Evolutionary conservation across 2,888 invertebrate genomes (phyloP), one percentile per base, ranked within the genome.

Genomic region (Kryphioiulus occultus): DNA sequence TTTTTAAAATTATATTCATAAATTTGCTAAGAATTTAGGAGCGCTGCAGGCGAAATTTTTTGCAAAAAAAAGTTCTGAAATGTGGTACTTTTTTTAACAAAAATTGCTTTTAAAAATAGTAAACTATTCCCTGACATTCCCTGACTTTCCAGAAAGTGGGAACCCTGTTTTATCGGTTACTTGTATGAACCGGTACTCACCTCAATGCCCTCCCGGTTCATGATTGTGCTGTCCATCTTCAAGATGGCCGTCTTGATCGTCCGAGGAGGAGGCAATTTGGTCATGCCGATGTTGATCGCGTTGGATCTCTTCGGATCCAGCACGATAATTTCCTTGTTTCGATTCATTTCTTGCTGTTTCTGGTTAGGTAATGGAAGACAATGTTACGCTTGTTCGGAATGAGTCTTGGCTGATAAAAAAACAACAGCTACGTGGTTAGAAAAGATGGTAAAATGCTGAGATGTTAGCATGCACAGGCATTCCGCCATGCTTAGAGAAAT

Each of bases 261-360:
- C 89, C 98, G 95, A 0, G 99, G 97, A 0, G 99, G 99, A 1
- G 99, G 99, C 89, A 99, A 93, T 92, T 99, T 99, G 32, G 99
- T 99, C 96, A 99, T 96, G 22, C 99, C 99, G 90, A 99, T 99
- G 92, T 99, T 99, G 90, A 99, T 99, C 82, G 98, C 99, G 92
- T 99, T 99, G 10, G 99, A 99, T 89, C 99, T 94, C 92, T 99
- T 99, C 85, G 98, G 96, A 92, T 98, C 98, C 92, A 99, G 93
- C 78, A 99, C 98, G 88, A 98, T 96, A 89, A 98, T 95, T 92
- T 97, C 97, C 92, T 97, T 97, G 92, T 95, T 97, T 91, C 96
- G 96, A 91, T 95, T 95, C 92, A 95, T 93, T 91, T 96, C 96
- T 93, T 95, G 95, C 93, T 96, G 95, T 93, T 96, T 96, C 96